These are phyloP conservation scores for Drosophila athabasca DNA, from an alignment of 1,140 invertebrate genomes.

Conservation along the genomic window DNA sequence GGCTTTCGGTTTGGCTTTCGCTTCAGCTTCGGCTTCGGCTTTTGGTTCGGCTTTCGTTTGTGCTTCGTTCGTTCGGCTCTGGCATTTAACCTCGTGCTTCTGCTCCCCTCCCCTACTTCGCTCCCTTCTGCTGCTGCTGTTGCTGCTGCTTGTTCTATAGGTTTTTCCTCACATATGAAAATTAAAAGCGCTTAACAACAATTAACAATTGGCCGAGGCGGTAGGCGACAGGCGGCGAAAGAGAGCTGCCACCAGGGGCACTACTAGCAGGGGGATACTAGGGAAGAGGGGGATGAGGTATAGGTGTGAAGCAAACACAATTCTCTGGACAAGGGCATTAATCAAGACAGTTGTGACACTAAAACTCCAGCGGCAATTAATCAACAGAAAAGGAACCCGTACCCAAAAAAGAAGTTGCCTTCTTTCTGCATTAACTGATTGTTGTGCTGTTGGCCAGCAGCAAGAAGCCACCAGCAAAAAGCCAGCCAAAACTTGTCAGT, in stretches of 20 bases:
- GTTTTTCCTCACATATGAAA: slow-evolving; percentile 59
- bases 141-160: background rate
- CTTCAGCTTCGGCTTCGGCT: slow-evolving; percentile 6
- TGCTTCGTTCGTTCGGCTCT: slow-evolving; percentile 18
- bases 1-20: slow-evolving; percentile 12
- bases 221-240: too few relatives aligned
- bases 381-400: slow-evolving; percentile 44
- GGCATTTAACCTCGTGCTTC: slow-evolving; percentile 43
- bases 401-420: slow-evolving; percentile 5
- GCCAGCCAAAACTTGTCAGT: slow-evolving; percentile 62
- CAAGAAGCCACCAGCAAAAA: too few relatives aligned
- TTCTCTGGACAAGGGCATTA: slow-evolving; percentile 54
- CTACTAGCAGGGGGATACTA: too few relatives aligned
- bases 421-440: slow-evolving; percentile 75
- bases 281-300: too few relatives aligned
- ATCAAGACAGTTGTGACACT: slow-evolving; percentile 70
- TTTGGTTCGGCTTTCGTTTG: slow-evolving; percentile 8
- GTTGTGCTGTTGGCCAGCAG: slow-evolving; percentile 52
- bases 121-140: too few relatives aligned
- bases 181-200: slow-evolving; percentile 79
- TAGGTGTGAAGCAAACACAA: slow-evolving; percentile 28
- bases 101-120: background rate
- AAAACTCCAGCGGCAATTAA: slow-evolving; percentile 66
- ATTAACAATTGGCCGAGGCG: slow-evolving; percentile 69
- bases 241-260: too few relatives aligned